Percentiles rank a stretch among this genome's conserved stretches.
Conservation (phyloP, 2,888 invertebrate species). For the Diaphora mendica region DNA sequence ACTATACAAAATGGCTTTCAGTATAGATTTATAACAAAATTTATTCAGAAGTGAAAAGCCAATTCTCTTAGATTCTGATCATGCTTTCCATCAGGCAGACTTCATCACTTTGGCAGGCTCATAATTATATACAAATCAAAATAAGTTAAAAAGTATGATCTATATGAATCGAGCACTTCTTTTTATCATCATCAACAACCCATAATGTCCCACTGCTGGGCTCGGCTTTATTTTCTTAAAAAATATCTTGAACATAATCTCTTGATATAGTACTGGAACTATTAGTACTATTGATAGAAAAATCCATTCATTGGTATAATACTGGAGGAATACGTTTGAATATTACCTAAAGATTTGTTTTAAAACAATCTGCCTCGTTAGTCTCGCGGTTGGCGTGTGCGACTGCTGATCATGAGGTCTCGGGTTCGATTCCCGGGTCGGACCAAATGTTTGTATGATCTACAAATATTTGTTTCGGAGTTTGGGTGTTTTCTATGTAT, state of each 20-base stretch:
- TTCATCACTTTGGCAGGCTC: too few species aligned
- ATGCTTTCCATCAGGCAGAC: too few species aligned
- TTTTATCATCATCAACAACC: too few species aligned
- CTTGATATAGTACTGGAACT: background rate
- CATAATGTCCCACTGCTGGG: too few species aligned
- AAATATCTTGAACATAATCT: background rate
- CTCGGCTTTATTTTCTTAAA: background rate
- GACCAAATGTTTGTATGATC: too few species aligned
- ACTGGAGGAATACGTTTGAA: background rate
- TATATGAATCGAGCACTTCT: background rate
- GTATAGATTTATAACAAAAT: background rate
- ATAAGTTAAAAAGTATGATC: background rate
- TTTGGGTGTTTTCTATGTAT: too few species aligned
- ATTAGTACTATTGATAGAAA: background rate
- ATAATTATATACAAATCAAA: background rate
- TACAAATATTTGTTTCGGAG: too few species aligned
- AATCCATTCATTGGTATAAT: background rate
- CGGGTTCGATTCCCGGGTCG: too few species aligned
- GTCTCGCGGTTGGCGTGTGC: too few species aligned
- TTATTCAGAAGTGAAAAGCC: background rate
- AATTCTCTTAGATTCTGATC: background rate
- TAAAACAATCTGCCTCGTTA: too few species aligned
- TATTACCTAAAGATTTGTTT: too few species aligned
- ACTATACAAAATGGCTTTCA: background rate
- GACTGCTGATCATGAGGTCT: too few species aligned